Conservation (phyloP, 2,113 vertebrate genomes). For the Ginglymostoma cirratum region DNA sequence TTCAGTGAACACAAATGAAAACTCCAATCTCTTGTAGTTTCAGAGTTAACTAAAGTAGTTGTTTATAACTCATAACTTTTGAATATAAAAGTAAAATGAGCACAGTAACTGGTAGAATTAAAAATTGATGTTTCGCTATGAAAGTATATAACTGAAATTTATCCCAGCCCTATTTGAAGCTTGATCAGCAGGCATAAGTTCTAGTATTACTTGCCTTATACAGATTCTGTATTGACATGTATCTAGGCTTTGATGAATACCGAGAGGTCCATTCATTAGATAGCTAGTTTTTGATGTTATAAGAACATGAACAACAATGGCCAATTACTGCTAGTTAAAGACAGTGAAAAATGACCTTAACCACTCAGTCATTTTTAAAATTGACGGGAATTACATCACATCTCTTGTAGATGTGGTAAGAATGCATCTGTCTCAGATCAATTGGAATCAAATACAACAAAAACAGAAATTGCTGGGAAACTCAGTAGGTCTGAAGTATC, state of each 20-base stretch:
- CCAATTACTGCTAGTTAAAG: neutral
- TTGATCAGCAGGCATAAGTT: neutral
- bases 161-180: neutral
- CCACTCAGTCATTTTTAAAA: neutral
- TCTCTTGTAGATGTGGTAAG: too few relatives aligned
- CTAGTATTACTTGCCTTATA: neutral
- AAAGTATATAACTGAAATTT: neutral
- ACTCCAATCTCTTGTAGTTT: neutral
- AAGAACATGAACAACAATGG: neutral
- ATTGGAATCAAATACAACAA: too few relatives aligned
- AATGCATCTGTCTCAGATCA: too few relatives aligned
- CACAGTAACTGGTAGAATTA: neutral
- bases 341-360: neutral
- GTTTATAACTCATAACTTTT: neutral
- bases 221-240: neutral
- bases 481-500: too few relatives aligned
- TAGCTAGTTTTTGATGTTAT: neutral
- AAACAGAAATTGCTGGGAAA: too few relatives aligned
- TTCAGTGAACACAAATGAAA: constrained; percentile 13
- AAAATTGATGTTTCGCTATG: neutral
- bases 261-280: neutral
- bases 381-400: too few relatives aligned
- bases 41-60: neutral
- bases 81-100: neutral
- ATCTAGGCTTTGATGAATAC: neutral